Conservation (phyloP, 2,888 invertebrate species). For the Pyrgus malvae region DNA sequence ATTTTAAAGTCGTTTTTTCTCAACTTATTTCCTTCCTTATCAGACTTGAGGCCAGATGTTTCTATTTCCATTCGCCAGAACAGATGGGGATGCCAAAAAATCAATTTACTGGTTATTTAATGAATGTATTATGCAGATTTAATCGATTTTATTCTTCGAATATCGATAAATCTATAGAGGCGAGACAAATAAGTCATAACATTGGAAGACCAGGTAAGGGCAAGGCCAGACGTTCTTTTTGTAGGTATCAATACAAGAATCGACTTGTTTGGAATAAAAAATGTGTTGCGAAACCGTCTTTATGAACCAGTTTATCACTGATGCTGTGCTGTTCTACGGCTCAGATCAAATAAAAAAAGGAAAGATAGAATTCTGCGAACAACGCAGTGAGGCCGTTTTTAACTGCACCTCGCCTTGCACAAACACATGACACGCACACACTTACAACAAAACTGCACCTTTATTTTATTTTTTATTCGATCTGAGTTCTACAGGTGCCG, state of each 20-base stretch:
- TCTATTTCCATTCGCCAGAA: constrained; percentile 48
- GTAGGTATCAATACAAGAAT: constrained; percentile 51
- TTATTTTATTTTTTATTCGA: no score
- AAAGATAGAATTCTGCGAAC: neutral
- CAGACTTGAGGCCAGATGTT: constrained; percentile 52
- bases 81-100: constrained; percentile 53
- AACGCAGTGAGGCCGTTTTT: neutral
- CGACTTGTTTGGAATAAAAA: constrained; percentile 43
- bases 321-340: no score
- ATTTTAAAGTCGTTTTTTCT: constrained; percentile 47
- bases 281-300: constrained; percentile 26
- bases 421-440: no score
- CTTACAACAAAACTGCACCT: no score
- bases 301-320: constrained; percentile 32
- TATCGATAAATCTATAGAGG: constrained; percentile 66
- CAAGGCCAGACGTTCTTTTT: constrained; percentile 54
- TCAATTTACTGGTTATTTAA: constrained; percentile 70
- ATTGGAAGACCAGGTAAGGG: constrained; percentile 65
- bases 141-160: constrained; percentile 60
- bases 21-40: constrained; percentile 60
- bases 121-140: constrained; percentile 70
- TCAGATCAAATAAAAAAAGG: no score
- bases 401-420: no score
- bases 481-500: no score
- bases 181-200: constrained; percentile 80